Percentiles rank a stretch among this genome's conserved stretches.
phyloP scores from a whole-genome alignment of 2,113 vertebrate species.

The Trinectes maculatus region DNA sequence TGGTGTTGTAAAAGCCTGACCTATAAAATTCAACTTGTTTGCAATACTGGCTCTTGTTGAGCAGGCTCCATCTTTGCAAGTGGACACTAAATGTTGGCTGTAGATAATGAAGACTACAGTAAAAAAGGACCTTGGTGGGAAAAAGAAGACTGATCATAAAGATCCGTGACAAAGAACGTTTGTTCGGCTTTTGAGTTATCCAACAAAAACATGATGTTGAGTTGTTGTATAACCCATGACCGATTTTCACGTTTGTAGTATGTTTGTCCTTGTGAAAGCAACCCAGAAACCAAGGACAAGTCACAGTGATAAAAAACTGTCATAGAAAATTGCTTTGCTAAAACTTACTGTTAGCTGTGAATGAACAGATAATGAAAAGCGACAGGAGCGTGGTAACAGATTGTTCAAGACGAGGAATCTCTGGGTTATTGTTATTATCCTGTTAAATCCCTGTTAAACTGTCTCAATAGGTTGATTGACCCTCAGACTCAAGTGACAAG shows the following conservation, averaged over 20 bases:
- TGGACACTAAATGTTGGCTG: too few species aligned
- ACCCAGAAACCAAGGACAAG: background rate
- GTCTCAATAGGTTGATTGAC: conserved; percentile 89
- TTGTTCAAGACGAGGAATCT: background rate
- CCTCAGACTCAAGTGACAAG: conserved; percentile 97
- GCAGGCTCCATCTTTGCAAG: background rate
- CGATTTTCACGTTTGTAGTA: background rate
- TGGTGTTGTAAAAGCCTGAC: background rate
- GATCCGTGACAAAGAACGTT: background rate
- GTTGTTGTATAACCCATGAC: background rate
- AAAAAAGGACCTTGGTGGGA: background rate
- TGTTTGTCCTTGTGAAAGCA: background rate
- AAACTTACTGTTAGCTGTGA: too few species aligned
- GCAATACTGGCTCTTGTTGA: background rate
- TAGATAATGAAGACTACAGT: background rate
- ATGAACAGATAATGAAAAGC: background rate
- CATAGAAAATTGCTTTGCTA: background rate
- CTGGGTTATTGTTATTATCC: background rate
- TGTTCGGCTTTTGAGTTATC: background rate
- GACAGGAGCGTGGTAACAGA: background rate
- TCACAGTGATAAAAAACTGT: background rate
- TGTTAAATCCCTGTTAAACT: background rate
- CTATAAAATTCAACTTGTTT: background rate
- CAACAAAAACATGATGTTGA: background rate
- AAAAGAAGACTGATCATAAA: too few species aligned